Evolutionary conservation across 2,888 invertebrate species (phyloP).

Genomic region (Diploptera punctata): DNA sequence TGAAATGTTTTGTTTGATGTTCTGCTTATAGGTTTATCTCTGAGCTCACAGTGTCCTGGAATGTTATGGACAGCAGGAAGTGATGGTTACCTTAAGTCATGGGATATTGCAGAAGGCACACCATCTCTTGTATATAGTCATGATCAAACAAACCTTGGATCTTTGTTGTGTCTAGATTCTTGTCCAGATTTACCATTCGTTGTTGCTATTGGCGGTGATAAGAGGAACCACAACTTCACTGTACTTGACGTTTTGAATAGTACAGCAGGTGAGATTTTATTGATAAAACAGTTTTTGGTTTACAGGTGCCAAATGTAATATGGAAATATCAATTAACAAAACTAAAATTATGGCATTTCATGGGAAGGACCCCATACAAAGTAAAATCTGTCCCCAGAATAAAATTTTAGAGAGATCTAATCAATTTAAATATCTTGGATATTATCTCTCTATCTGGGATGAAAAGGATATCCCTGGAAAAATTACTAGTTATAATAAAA

Average conservation of each 20-base stretch:
- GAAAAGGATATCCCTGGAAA: too few species aligned
- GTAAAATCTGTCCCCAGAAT: too few species aligned
- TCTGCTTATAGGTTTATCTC: conserved; percentile 65
- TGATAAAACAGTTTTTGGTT: too few species aligned
- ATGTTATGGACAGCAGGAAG: conserved; percentile 79
- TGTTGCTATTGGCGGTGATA: conserved; percentile 86
- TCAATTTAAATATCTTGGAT: too few species aligned
- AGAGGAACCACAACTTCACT: conserved; percentile 75
- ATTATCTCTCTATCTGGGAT: too few species aligned
- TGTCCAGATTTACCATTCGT: conserved; percentile 84
- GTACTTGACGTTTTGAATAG: conserved; percentile 67
- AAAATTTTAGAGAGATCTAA: too few species aligned
- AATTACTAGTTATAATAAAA: too few species aligned
- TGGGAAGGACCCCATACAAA: too few species aligned
- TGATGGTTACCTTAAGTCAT: conserved; percentile 84
- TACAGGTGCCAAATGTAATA: too few species aligned
- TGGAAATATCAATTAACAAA: too few species aligned
- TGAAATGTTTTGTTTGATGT: too few species aligned
- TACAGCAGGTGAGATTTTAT: conserved; percentile 59
- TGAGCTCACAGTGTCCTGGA: conserved; percentile 76
- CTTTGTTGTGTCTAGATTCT: conserved; percentile 72
- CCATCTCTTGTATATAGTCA: conserved; percentile 55
- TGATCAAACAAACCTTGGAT: conserved; percentile 71
- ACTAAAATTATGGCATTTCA: too few species aligned
- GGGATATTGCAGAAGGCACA: conserved; percentile 66